These are phyloP conservation scores for Drosophila navojoa DNA, from an alignment of 1,140 invertebrate species.

Conservation along the genomic window DNA sequence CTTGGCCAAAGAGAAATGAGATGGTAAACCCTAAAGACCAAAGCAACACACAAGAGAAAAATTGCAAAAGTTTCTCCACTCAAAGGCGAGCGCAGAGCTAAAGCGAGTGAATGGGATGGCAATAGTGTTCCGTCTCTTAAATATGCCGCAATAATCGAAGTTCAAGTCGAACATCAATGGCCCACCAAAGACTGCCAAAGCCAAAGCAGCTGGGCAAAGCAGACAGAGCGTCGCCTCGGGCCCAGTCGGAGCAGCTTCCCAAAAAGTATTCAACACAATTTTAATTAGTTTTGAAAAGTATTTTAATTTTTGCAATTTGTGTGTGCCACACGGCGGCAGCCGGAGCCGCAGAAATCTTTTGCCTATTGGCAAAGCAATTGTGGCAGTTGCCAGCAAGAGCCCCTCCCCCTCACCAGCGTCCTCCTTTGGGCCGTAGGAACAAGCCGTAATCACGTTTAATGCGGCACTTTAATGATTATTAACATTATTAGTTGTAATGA, in stretches of 20 bases:
- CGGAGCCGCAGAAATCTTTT: conserved; percentile 40
- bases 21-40: conserved; percentile 8
- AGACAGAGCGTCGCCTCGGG: conserved; percentile 11
- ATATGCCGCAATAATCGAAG: conserved; percentile 68
- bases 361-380: conserved; percentile 27
- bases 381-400: background rate
- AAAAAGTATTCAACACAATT: conserved; percentile 73
- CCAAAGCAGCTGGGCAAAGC: conserved; percentile 14
- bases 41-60: conserved; percentile 49
- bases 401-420: background rate
- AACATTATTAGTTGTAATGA: conserved; percentile 78
- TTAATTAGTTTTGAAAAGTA: conserved; percentile 79
- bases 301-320: conserved; percentile 81
- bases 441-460: conserved; percentile 48
- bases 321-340: conserved; percentile 51
- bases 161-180: conserved; percentile 60
- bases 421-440: background rate
- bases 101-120: background rate
- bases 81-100: background rate
- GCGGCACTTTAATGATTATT: conserved; percentile 75
- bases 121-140: conserved; percentile 37
- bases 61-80: conserved; percentile 53
- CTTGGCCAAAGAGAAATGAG: background rate
- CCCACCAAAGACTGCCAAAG: background rate
- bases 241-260: conserved; percentile 14